Conservation (phyloP, 2,113 vertebrate species). For the Menura novaehollandiae region DNA sequence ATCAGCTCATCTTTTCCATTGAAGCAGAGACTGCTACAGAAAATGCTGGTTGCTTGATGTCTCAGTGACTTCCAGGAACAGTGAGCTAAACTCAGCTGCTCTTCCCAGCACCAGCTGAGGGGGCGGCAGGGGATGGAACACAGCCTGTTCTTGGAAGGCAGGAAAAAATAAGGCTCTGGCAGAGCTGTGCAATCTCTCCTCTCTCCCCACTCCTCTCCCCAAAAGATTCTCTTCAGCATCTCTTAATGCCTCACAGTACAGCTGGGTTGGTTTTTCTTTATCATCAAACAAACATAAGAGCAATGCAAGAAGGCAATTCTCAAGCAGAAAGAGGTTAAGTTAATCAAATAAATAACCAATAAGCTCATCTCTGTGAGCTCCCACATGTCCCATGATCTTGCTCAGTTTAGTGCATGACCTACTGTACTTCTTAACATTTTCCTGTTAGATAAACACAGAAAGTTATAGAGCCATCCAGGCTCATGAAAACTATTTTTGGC, state of each 20-base stretch:
- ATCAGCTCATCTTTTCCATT: slow-evolving; percentile 59
- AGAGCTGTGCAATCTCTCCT: slow-evolving; percentile 12
- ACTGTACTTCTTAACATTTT: slow-evolving; percentile 17
- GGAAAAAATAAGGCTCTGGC: slow-evolving; percentile 60
- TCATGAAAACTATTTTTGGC: slow-evolving; percentile 49
- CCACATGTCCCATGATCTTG: neutral
- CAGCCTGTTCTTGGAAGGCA: slow-evolving; percentile 69
- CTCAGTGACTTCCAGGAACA: slow-evolving; percentile 67
- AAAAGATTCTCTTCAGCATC: slow-evolving; percentile 13
- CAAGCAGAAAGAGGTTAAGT: neutral
- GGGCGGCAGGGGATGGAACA: slow-evolving; percentile 61
- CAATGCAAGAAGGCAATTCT: neutral
- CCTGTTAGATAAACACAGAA: slow-evolving; percentile 29
- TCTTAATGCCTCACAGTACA: neutral
- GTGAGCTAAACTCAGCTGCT: slow-evolving; percentile 65
- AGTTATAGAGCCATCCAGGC: slow-evolving; percentile 4
- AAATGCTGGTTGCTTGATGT: slow-evolving; percentile 39
- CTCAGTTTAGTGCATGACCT: neutral
- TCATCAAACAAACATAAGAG: slow-evolving; percentile 12
- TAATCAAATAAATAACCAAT: neutral
- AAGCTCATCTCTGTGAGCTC: neutral
- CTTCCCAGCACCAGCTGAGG: slow-evolving; percentile 69
- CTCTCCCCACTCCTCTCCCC: neutral
- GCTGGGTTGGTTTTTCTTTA: neutral
- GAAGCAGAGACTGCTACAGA: neutral